Percentiles rank a stretch among this genome's conserved stretches.
Evolutionary conservation across 2,797 vertebrate species (phyloP).

Genomic region (Discoglossus pictus): DNA sequence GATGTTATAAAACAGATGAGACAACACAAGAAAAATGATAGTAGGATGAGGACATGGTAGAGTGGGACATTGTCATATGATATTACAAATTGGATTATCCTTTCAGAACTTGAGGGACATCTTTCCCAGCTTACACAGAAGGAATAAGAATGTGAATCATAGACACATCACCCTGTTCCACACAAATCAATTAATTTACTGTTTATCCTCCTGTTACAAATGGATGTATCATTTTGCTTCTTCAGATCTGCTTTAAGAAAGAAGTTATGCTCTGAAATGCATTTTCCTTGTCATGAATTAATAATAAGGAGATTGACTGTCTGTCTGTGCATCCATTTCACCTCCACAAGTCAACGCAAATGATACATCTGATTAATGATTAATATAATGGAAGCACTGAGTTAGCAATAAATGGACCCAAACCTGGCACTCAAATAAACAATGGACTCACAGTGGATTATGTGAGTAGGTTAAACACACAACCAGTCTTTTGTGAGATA

Average conservation of each 20-base stretch:
- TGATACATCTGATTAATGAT: slow-evolving; percentile 27
- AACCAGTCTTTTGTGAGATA: no score
- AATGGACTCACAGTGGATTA: no score
- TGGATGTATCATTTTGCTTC: background rate
- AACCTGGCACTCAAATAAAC: background rate
- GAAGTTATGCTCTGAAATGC: background rate
- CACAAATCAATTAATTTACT: background rate
- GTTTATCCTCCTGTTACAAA: background rate
- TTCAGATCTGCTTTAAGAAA: background rate
- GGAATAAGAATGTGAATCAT: background rate
- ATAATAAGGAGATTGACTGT: slow-evolving; percentile 2
- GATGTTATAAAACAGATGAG: no score
- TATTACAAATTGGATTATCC: no score
- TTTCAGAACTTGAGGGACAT: no score
- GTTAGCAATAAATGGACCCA: slow-evolving; percentile 18
- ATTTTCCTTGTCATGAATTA: slow-evolving; percentile 19
- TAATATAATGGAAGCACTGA: slow-evolving; percentile 11
- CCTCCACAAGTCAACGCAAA: slow-evolving; percentile 4
- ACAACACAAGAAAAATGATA: no score
- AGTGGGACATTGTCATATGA: no score
- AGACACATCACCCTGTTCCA: background rate
- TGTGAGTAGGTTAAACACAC: no score
- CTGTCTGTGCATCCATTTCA: background rate
- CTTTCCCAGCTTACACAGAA: no score
- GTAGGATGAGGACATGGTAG: no score